Evolutionary conservation across 2,888 invertebrate genomes (phyloP).

Genomic region (Spatulosminthurus flaviceps): DNA sequence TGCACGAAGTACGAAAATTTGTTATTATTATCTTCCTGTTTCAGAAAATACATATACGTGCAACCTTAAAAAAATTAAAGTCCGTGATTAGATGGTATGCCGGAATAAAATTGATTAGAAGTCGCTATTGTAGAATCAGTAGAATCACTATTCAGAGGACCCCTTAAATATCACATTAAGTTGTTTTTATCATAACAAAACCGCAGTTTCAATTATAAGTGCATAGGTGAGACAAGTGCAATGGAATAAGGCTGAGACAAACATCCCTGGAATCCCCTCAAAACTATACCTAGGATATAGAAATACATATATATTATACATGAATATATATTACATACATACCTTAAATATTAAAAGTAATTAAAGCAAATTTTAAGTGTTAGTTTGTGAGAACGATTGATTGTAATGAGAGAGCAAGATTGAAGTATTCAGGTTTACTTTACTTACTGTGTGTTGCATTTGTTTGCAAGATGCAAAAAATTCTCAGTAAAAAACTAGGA

Average conservation of each 20-base stretch:
- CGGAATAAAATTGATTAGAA: no score
- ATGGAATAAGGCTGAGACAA: constrained; percentile 59
- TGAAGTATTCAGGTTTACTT: constrained; percentile 41
- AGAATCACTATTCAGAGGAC: no score
- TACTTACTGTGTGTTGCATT: constrained; percentile 34
- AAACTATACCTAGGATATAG: constrained; percentile 23
- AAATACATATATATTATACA: constrained; percentile 20
- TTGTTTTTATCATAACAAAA: constrained; percentile 4
- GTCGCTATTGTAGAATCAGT: no score
- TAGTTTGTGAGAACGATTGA: constrained; percentile 37
- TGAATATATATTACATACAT: constrained; percentile 28
- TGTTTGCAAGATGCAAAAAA: constrained; percentile 38
- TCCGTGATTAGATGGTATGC: no score
- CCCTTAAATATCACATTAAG: no score
- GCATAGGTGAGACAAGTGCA: constrained; percentile 54
- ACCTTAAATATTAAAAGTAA: not conserved
- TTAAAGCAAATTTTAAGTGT: constrained; percentile 20
- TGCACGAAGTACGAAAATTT: not conserved
- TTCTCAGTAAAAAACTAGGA: constrained; percentile 8
- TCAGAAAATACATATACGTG: no score
- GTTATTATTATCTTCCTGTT: no score
- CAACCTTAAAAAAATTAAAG: no score
- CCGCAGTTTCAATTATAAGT: constrained; percentile 10
- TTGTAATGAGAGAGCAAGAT: constrained; percentile 38
- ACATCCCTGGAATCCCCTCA: constrained; percentile 46